phyloP scores from a whole-genome alignment of 2,888 invertebrate genomes.

The Amiota mariae region DNA sequence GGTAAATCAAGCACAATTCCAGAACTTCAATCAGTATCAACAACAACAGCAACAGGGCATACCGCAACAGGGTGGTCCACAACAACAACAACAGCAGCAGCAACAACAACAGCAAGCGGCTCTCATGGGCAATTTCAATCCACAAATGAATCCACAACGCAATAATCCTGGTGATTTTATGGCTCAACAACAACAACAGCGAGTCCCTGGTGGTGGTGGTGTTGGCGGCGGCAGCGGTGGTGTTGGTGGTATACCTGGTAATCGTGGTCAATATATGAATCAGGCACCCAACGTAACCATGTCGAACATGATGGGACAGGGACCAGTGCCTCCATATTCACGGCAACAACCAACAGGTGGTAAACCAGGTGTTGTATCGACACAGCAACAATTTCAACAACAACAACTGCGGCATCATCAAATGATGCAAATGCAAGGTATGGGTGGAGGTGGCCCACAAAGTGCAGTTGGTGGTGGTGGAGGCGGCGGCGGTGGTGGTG shows the following conservation, averaged over 20 bases:
- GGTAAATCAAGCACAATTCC: conserved; percentile 77
- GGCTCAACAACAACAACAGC: conserved; percentile 58
- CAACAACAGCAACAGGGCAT: conserved; percentile 63
- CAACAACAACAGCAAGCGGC: conserved; percentile 70
- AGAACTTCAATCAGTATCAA: conserved; percentile 76
- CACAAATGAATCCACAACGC: conserved; percentile 71
- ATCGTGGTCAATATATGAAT: conserved; percentile 72
- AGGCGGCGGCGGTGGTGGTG: conserved; percentile 62
- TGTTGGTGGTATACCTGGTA: conserved; percentile 66
- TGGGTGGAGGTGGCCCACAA: conserved; percentile 72
- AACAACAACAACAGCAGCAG: conserved; percentile 62
- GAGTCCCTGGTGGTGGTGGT: conserved; percentile 60
- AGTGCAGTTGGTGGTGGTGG: conserved; percentile 64
- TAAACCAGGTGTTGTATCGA: conserved; percentile 68
- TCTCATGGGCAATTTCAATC: conserved; percentile 71
- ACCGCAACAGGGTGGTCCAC: conserved; percentile 51
- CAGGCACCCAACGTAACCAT: conserved; percentile 90
- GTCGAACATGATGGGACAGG: conserved; percentile 76
- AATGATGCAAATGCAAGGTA: conserved; percentile 80
- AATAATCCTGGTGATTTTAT: conserved; percentile 71
- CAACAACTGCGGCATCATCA: conserved; percentile 83
- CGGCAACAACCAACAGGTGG: conserved; percentile 74
- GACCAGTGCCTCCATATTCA: conserved; percentile 83
- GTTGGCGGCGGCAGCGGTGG: conserved; percentile 47
- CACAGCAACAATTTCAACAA: conserved; percentile 71